Evolutionary conservation across 2,797 vertebrate species (phyloP), one percentile per base, ranked within the genome.

Genomic region (Rhodeus uyekii): DNA sequence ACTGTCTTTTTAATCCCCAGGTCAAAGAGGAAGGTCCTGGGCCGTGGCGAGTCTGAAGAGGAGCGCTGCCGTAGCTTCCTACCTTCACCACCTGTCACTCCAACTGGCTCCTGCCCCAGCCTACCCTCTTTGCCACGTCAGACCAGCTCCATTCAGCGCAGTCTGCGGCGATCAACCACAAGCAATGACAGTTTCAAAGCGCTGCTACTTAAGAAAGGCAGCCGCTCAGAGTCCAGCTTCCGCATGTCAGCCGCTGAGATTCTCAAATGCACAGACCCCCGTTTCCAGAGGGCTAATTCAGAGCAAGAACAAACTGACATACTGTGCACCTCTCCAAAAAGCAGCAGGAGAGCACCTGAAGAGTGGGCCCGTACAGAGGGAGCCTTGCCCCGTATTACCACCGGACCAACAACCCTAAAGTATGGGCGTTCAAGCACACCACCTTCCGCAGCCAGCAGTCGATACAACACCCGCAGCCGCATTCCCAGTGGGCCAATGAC

Each of bases 11-110:
- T 60, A 53, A 71, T 58, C 38, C n/a, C 72, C 90, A 99, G 98
- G 93, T 99, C 98, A 78, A 99, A 99, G 92, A 95, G 95, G 92
- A 98, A 97, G 92, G 95, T 99, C 91, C 93, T 99, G 32, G 97
- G 97, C 87, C 95, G 96, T 83, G 94, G 94, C 79, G 94, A 96
- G 82, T 94, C 95, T 16, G 95, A 96, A 10, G 95, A 96, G 0
- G 94, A 96, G 9, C 90, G 90, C 42, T 64, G 85, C 27, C 88
- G 63, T 42, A 90, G 91, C 84, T 1, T 82, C 27, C 50, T 55
- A 6, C 48, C 95, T 0, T 96, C 96, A 0, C 94, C 95, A 5
- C 94, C 93, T 0, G 89, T 94, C 83, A 95, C 94, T 5, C 95
- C 96, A 72, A 93, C 94, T 0, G 90, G 93, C 29, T 81, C 86